Conservation (phyloP, 2,797 vertebrate species). For the Spinibarbus caldwelli region DNA sequence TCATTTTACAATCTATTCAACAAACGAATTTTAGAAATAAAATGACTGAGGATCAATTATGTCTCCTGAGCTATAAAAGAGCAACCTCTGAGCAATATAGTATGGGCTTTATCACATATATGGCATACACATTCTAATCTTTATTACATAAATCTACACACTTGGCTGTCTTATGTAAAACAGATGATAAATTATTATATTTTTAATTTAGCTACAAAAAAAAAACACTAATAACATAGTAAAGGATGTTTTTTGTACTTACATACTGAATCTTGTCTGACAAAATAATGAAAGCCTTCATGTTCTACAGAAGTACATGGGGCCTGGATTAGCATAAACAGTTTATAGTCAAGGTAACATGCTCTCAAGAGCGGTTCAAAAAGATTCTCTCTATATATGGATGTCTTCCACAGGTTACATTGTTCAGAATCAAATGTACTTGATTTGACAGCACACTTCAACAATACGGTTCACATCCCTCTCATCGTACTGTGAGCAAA, state of each 20-base stretch:
- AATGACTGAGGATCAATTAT: too few species aligned
- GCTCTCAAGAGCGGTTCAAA: neutral
- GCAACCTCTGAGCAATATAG: neutral
- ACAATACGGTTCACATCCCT: conserved; percentile 36
- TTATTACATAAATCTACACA: neutral
- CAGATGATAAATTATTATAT: neutral
- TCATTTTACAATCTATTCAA: neutral
- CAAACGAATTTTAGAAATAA: too few species aligned
- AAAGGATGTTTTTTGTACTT: neutral
- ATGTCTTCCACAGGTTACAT: conserved; percentile 33
- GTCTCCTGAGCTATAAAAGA: neutral
- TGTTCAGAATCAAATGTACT: conserved; percentile 26
- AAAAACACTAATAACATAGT: conserved; percentile 7
- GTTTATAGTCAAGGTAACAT: conserved; percentile 10
- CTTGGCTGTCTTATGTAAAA: neutral
- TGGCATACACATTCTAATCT: neutral
- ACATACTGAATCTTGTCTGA: conserved; percentile 2
- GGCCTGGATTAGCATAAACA: conserved; percentile 9
- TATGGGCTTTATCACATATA: neutral
- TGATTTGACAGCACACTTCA: conserved; percentile 50
- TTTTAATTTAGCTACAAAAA: neutral
- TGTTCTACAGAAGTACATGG: neutral
- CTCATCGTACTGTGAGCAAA: conserved; percentile 13
- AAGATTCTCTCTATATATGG: conserved; percentile 3
- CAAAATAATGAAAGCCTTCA: neutral